Evolutionary conservation across 2,888 invertebrate species (phyloP), one percentile per base, ranked within the genome.

Genomic region (Eurytoma californica): DNA sequence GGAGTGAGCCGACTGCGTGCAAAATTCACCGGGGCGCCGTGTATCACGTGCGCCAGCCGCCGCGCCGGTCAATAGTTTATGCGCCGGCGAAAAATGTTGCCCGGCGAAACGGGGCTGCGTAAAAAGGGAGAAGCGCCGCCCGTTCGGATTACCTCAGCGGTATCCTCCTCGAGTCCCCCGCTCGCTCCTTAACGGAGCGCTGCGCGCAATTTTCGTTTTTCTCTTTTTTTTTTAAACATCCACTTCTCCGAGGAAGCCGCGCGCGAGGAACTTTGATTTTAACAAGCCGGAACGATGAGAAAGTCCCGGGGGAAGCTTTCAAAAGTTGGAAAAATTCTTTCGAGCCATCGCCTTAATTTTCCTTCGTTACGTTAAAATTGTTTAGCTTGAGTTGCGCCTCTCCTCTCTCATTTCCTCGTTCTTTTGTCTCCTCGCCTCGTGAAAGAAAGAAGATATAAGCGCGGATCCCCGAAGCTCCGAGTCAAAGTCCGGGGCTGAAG

Each of bases 31-130:
- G 49, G 60, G 30, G 67, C 61, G 66, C 47, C 30, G 60, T 67
- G 66, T 69, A 61, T 76, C 75, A 61, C 49, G 61, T 55, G 28
- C 65, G 47, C 58, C 60, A 1, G 53, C 18, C n/a, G 55, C 24
- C 4, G 47, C 24, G 24, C 28, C 63, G 57, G 76, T 80, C 76
- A 80, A 80, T 80, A 77, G 58, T 80, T 72, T 67, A 80, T 76
- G 72, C 72, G 60, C 49, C 39, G 58, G 61, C 20, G 76, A 80
- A 80, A 72, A 72, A 80, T 72, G 55, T 72, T 76, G 57, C 61
- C 16, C 47, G 60, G 20, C 55, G 61, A 12, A 61, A 39, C 39
- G 39, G 39, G 39, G 39, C 18, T 12, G 58, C 18, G 20, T 18
- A 58, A 24, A 20, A 49, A 51, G 47, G 24, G 53, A 60, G 60